Evolutionary conservation across 2,888 invertebrate species (phyloP).

Genomic region (Megaustenia siamemsis): DNA sequence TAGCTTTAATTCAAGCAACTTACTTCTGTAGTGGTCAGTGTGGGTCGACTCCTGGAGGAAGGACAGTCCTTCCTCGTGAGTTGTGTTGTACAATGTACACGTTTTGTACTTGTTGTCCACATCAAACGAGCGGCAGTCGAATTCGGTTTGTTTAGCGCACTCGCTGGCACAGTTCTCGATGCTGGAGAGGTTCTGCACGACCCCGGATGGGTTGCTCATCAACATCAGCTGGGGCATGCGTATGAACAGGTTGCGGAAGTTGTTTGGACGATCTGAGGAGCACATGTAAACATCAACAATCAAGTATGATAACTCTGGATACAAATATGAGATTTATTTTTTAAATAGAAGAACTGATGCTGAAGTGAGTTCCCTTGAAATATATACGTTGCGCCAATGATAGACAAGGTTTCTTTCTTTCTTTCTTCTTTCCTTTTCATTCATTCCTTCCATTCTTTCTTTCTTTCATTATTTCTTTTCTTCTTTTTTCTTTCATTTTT

Average conservation of each 20-base stretch:
- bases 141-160: slow-evolving; percentile 68
- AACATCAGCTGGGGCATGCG: slow-evolving; percentile 69
- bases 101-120: slow-evolving; percentile 67
- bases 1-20: no score
- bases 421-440: no score
- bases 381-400: no score
- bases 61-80: slow-evolving; percentile 69
- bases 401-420: no score
- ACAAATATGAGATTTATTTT: no score
- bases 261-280: slow-evolving; percentile 52
- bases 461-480: no score
- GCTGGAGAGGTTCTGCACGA: slow-evolving; percentile 63
- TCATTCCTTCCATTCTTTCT: no score
- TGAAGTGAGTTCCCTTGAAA: no score
- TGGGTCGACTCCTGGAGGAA: slow-evolving; percentile 66
- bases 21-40: slow-evolving; percentile 77
- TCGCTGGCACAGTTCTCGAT: slow-evolving; percentile 70
- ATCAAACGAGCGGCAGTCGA: slow-evolving; percentile 77
- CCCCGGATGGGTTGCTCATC: slow-evolving; percentile 64
- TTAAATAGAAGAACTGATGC: no score
- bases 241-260: slow-evolving; percentile 64
- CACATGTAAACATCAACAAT: background rate
- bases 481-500: background rate
- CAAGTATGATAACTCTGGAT: no score
- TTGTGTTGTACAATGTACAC: slow-evolving; percentile 73